Conservation (phyloP, 1,140 invertebrate genomes). For the Plectrocnemia conspersa region DNA sequence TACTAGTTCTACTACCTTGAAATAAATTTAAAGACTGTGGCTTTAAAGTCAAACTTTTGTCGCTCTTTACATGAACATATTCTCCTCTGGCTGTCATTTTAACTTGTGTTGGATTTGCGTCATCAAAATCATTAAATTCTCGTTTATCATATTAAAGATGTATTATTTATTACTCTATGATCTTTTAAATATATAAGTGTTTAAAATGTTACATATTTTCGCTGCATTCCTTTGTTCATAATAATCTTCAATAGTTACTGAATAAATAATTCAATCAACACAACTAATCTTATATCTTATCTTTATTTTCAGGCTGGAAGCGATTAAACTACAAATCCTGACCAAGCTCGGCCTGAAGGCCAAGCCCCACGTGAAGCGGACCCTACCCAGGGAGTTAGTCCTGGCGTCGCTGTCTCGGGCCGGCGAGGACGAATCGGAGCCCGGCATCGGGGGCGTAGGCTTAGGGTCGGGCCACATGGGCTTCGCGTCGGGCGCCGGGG, state of each 20-base stretch:
- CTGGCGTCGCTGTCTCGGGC: conserved; percentile 31
- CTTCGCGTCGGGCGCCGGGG: conserved; percentile 5
- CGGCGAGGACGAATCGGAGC: conserved; percentile 11
- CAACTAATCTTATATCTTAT: not conserved
- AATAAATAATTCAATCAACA: not conserved
- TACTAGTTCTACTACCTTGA: too few relatives aligned
- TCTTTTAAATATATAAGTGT: not conserved
- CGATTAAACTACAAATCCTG: conserved; percentile 76
- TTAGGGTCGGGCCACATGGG: not conserved
- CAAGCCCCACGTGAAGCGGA: conserved; percentile 57
- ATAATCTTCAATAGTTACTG: not conserved
- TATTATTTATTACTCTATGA: not conserved
- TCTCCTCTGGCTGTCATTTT: too few relatives aligned
- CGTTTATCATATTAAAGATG: too few relatives aligned
- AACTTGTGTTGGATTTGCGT: too few relatives aligned
- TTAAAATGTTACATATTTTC: not conserved
- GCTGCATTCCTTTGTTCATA: not conserved
- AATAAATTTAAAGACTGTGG: too few relatives aligned
- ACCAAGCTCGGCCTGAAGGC: conserved; percentile 69
- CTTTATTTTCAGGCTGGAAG: conserved; percentile 56
- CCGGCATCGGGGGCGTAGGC: not conserved
- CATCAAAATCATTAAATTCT: too few relatives aligned
- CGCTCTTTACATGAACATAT: too few relatives aligned
- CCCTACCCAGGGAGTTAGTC: conserved; percentile 34
- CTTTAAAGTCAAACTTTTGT: too few relatives aligned